Evolutionary conservation across 92 coral and sea anemone genomes (phyloP), one percentile per base, ranked within the genome.

Genomic region (Palythoa heliodiscus): DNA sequence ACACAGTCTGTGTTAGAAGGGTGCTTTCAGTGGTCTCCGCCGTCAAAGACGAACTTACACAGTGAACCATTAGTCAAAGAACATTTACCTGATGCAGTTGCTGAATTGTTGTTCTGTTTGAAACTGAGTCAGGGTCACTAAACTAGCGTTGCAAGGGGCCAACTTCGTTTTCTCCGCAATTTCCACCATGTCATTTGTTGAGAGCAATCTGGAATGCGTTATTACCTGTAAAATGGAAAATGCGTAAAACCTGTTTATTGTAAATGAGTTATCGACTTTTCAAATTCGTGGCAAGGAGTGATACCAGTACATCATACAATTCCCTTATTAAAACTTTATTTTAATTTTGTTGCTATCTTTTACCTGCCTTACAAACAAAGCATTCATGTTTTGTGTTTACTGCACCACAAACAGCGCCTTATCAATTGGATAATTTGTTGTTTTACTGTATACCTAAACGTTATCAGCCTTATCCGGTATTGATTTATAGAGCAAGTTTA

Each of bases 21-120:
- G 35, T 29, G 1, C 1, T 29, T 29, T 29, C 35, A 29, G 35
- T 29, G 35, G 1, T 29, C 35, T 29, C 35, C 35, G 35, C 35
- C 35, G 35, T 0, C 35, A 29, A 29, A 29, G 35, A 1, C 35
- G 35, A 29, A 29, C 35, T 29, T 29, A 29, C 35, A 29, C 35
- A 29, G 35, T 29, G 35, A 29, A 29, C 35, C 35, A 29, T 71
- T 4, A 19, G 15, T 10, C 1, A 10, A 29, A 23, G 22, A 10
- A n/a, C 38, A 15, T 88, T 85, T 91, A 88, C 94, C 91, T 89
- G 83, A 91, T 55, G 37, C 86, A 43, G 52, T 79, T 73, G 19
- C 87, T 83, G 76, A 91, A 91, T 50, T 91, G 92, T 55, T 92
- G 94, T 40, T 92, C 91, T 24, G 94, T 92, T 70, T 89, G 92